Percentiles rank a stretch among this genome's conserved stretches.
phyloP scores from a whole-genome alignment of 2,797 vertebrate species.

The Zalophus californianus region DNA sequence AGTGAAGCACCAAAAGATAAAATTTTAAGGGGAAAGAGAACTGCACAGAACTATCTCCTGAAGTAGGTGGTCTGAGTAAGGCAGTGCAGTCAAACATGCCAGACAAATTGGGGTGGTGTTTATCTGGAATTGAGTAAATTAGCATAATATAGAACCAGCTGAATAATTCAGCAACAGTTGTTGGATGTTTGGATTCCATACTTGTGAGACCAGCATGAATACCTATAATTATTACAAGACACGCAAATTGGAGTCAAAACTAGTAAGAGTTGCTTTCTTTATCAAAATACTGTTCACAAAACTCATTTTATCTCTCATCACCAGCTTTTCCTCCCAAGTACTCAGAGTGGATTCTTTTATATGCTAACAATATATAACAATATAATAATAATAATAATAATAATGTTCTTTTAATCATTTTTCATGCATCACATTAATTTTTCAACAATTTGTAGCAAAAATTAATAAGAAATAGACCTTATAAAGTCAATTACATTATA shows the following conservation, averaged over 20 bases:
- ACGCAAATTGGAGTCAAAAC: neutral
- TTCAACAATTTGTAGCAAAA: neutral
- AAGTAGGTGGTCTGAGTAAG: neutral
- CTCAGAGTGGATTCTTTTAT: neutral
- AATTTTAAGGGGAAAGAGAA: neutral
- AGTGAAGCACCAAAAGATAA: neutral
- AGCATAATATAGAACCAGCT: neutral
- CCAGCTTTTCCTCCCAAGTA: neutral
- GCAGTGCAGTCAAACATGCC: neutral
- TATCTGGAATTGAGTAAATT: neutral
- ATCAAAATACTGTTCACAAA: conserved; percentile 12
- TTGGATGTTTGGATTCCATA: neutral
- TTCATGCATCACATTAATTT: neutral
- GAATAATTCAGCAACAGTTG: neutral
- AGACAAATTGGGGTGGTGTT: neutral
- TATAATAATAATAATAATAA: neutral
- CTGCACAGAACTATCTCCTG: neutral
- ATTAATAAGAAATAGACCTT: neutral
- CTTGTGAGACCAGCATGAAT: neutral
- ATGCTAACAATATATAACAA: neutral
- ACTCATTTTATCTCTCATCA: neutral
- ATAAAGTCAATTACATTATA: neutral
- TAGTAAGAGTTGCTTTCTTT: neutral
- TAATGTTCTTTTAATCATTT: neutral
- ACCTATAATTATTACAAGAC: conserved; percentile 20